A percentile compares a stretch with the other conserved stretches of the same genome.
Evolutionary conservation across 2,888 invertebrate species (phyloP).

Genomic region (Linnaemya tessellans): DNA sequence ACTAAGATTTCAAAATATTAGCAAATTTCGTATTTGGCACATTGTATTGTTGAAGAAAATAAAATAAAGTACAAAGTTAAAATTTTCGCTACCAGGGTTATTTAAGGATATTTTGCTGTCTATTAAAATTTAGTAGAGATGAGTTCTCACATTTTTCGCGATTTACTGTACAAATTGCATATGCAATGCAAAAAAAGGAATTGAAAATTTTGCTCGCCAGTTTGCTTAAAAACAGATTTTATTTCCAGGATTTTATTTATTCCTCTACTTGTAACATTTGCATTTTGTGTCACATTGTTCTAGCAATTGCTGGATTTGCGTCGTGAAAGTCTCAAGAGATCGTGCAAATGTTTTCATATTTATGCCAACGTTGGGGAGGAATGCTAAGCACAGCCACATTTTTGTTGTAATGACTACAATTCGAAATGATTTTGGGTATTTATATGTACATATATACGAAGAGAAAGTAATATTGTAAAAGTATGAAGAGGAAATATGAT

Average conservation of each 20-base stretch:
- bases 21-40: not conserved
- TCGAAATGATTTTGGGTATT: not conserved
- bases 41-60: not conserved
- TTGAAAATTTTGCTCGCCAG: not conserved
- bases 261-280: conserved; percentile 37
- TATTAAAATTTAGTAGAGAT: too few species aligned
- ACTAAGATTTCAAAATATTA: too few species aligned
- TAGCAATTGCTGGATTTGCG: conserved; percentile 22
- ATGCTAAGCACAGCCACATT: conserved; percentile 3
- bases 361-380: conserved; percentile 14
- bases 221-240: conserved; percentile 23
- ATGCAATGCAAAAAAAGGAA: conserved; percentile 30
- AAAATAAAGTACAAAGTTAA: too few species aligned
- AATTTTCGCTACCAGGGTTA: not conserved
- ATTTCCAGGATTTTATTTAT: not conserved
- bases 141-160: not conserved
- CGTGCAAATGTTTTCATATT: conserved; percentile 10
- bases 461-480: not conserved
- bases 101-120: too few species aligned
- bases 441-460: not conserved
- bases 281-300: conserved; percentile 46
- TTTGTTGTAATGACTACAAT: conserved; percentile 5
- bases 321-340: conserved; percentile 51
- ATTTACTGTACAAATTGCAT: conserved; percentile 15
- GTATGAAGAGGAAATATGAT: not conserved